These are phyloP conservation scores for Vollenhovia emeryi DNA, from an alignment of 1,140 invertebrate species.

Conservation along the genomic window DNA sequence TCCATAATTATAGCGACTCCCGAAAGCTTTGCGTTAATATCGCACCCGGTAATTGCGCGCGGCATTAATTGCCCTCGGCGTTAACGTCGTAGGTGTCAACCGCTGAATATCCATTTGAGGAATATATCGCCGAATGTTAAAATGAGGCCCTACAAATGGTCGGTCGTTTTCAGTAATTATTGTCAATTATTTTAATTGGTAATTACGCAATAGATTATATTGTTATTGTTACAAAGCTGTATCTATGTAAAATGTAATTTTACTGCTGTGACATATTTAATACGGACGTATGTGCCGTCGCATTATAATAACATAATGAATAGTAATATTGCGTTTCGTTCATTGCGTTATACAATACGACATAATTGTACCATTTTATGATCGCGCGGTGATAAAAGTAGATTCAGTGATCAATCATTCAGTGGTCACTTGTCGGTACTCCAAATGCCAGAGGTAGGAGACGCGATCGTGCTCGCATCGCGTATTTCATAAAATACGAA, in stretches of 20 bases:
- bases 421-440: not conserved
- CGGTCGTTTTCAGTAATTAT: not conserved
- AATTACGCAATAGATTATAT: not conserved
- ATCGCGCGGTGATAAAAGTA: not conserved
- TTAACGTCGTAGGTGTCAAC: conserved; percentile 45
- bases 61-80: conserved; percentile 52
- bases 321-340: not conserved
- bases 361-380: not conserved
- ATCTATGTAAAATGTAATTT: not conserved
- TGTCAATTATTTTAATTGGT: not conserved
- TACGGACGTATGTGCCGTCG: not conserved
- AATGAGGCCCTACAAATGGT: not conserved
- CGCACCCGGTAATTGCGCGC: conserved; percentile 48
- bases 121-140: conserved; percentile 41
- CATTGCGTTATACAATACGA: not conserved
- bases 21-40: conserved; percentile 67
- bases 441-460: not conserved
- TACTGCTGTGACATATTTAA: not conserved
- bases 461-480: not conserved
- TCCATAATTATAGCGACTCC: conserved; percentile 61
- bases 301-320: not conserved
- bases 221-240: not conserved
- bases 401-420: not conserved
- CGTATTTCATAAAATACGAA: conserved; percentile 23
- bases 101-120: not conserved